Evolutionary conservation across 1,140 invertebrate genomes (phyloP).

Genomic region (Caenorhabditis inopinata): DNA sequence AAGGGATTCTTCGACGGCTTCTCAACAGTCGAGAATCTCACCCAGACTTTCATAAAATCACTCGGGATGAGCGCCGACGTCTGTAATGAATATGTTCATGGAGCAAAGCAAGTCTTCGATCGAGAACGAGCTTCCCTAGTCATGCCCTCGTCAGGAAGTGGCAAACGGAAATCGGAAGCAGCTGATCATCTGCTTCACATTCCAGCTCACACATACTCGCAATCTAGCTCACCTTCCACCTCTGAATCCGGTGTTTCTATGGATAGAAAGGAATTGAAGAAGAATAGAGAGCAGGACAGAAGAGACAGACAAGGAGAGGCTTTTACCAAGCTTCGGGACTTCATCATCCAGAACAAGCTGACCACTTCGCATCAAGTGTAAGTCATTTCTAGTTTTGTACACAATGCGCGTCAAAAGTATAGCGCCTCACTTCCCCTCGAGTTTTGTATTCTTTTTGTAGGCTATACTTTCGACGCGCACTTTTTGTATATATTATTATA

Average conservation of each 20-base stretch:
- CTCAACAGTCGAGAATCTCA: not conserved
- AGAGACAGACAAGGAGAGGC: conserved; percentile 5
- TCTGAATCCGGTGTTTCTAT: not conserved
- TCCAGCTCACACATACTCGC: not conserved
- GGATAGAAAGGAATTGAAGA: conserved; percentile 1
- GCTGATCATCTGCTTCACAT: not conserved
- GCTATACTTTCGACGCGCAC: too few species aligned
- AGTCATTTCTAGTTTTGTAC: too few species aligned
- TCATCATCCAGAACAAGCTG: not conserved
- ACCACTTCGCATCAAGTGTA: conserved; percentile 4
- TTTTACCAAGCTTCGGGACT: not conserved
- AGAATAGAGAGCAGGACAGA: conserved; percentile 8
- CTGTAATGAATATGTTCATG: not conserved
- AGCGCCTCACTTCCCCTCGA: not conserved
- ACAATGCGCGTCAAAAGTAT: too few species aligned
- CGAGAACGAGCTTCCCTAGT: not conserved
- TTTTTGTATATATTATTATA: too few species aligned
- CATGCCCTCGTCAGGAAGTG: not conserved
- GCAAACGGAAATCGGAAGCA: not conserved
- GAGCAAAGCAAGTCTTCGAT: not conserved
- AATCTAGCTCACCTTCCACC: not conserved
- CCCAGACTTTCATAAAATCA: conserved; percentile 1
- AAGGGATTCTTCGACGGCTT: conserved; percentile 19
- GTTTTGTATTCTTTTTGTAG: not conserved
- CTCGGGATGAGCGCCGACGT: not conserved